Conservation (phyloP, 2,888 invertebrate genomes). For the Drosophila colorata region DNA sequence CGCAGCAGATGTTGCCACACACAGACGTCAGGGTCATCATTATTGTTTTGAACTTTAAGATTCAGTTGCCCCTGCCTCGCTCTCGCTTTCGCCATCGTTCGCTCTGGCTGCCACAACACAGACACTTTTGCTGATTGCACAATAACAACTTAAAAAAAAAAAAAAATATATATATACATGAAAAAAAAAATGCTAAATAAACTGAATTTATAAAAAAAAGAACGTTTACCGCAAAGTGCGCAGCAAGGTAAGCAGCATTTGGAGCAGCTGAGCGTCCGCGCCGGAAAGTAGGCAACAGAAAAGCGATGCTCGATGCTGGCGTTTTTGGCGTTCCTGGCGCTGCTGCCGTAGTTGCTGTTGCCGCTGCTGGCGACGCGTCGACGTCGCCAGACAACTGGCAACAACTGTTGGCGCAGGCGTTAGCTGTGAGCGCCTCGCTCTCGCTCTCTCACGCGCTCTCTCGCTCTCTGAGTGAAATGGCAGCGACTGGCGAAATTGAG, state of each 20-base stretch:
- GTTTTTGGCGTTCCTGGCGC: slow-evolving; percentile 16
- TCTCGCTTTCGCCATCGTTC: not conserved
- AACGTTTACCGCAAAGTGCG: slow-evolving; percentile 46
- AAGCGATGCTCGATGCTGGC: slow-evolving; percentile 15
- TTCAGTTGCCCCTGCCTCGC: slow-evolving; percentile 7
- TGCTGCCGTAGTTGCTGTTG: slow-evolving; percentile 19
- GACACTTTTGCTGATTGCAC: slow-evolving; percentile 37
- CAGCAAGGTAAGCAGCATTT: slow-evolving; percentile 38
- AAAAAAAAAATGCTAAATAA: slow-evolving; percentile 7
- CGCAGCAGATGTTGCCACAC: slow-evolving; percentile 25
- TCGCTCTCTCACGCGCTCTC: slow-evolving; percentile 26
- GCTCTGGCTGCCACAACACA: slow-evolving; percentile 12
- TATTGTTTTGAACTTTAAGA: slow-evolving; percentile 35
- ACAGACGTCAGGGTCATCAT: slow-evolving; percentile 17
- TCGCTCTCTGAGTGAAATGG: slow-evolving; percentile 43
- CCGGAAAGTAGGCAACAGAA: slow-evolving; percentile 69
- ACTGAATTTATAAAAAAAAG: slow-evolving; percentile 16
- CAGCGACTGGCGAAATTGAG: slow-evolving; percentile 39
- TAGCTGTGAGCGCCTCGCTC: slow-evolving; percentile 29
- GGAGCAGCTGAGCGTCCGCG: slow-evolving; percentile 38
- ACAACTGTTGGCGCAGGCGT: slow-evolving; percentile 56
- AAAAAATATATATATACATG: too few species aligned
- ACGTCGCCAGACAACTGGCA: slow-evolving; percentile 17
- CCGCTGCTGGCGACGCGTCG: slow-evolving; percentile 10
- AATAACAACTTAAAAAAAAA: slow-evolving; percentile 31